Evolutionary conservation across 2,797 vertebrate species (phyloP).

Genomic region (Gallirallus australis): DNA sequence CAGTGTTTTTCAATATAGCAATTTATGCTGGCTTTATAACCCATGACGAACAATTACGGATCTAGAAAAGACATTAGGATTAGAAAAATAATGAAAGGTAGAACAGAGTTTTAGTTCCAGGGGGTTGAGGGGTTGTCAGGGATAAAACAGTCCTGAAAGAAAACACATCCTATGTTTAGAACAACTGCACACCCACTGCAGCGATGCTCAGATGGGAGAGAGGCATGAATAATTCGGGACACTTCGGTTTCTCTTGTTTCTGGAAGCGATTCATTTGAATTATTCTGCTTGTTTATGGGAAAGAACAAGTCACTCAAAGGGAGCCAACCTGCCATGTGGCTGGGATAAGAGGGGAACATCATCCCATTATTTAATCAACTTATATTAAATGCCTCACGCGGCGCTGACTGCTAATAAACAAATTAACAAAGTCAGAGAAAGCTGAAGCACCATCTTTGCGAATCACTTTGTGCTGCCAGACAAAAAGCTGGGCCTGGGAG

Average conservation of each 20-base stretch:
- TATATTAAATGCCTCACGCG: not conserved
- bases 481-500: not conserved
- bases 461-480: not conserved
- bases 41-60: conserved; percentile 66
- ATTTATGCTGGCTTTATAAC: conserved; percentile 53
- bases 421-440: not conserved
- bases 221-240: not conserved
- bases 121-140: not conserved
- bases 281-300: conserved; percentile 19
- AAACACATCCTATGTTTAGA: not conserved
- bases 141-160: not conserved
- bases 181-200: not conserved
- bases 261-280: conserved; percentile 6
- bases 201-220: not conserved
- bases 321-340: not conserved
- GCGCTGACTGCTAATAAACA: conserved; percentile 6
- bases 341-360: not conserved
- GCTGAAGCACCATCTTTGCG: not conserved
- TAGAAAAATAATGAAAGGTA: conserved; percentile 17
- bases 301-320: conserved; percentile 32
- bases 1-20: conserved; percentile 3
- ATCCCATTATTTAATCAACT: not conserved
- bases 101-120: conserved; percentile 17
- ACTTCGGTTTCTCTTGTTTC: not conserved
- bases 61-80: conserved; percentile 17